Percentiles rank a stretch among this genome's conserved stretches.
Evolutionary conservation across 2,888 invertebrate genomes (phyloP).

Genomic region (Netelia fuscicornis): DNA sequence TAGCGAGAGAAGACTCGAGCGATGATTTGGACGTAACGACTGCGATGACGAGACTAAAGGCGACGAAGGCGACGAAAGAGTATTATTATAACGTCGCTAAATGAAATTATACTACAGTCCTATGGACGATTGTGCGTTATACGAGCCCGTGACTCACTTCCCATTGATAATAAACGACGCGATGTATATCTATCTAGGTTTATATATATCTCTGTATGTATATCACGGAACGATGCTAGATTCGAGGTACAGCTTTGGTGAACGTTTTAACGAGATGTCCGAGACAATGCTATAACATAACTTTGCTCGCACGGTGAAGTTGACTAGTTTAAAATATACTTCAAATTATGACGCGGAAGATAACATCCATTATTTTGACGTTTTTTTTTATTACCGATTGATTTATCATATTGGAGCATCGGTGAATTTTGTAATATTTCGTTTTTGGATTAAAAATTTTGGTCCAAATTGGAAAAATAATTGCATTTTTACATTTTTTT

Average conservation of each 20-base stretch:
- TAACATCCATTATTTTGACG: no score
- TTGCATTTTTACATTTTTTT: no score
- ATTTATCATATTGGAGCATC: no score
- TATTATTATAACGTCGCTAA: conserved; percentile 66
- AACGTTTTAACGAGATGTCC: conserved; percentile 31
- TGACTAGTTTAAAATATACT: neutral
- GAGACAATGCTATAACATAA: neutral
- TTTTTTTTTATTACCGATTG: no score
- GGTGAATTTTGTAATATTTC: no score
- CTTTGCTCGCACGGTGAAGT: neutral
- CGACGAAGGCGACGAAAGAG: conserved; percentile 59
- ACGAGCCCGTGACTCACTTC: conserved; percentile 61
- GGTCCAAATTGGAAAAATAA: no score
- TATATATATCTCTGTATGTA: conserved; percentile 5
- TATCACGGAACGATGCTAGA: neutral
- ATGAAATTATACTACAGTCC: conserved; percentile 61
- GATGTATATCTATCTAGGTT: conserved; percentile 10
- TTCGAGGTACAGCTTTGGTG: neutral
- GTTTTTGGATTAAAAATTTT: no score
- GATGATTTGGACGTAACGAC: conserved; percentile 50
- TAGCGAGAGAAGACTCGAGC: conserved; percentile 37
- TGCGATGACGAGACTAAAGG: conserved; percentile 29
- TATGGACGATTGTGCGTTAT: conserved; percentile 24
- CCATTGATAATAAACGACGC: conserved; percentile 64
- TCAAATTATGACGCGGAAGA: neutral